Evolutionary conservation across 2,888 invertebrate genomes (phyloP), one percentile per base, ranked within the genome.

Genomic region (Watsonalla binaria): DNA sequence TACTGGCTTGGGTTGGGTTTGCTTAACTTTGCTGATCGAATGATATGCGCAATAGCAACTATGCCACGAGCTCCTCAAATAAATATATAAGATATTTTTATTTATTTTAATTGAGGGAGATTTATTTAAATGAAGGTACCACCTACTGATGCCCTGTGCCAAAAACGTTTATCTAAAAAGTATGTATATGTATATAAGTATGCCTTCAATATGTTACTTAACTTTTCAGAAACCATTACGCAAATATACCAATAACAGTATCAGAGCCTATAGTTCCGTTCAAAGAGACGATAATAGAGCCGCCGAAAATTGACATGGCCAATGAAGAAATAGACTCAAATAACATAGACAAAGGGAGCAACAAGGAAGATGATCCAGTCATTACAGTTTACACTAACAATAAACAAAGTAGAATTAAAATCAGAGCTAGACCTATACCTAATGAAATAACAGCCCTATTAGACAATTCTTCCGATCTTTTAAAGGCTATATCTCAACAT

Each of bases 241-340:
- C 96, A 0, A 95, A 95, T 79, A 93, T 97, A 57, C 95, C 96
- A 51, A 91, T 99, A n/a, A 94, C 94, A 60, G 97, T 97, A 0
- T 99, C 99, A 0, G 94, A 96, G 72, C 99, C 99, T 0, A 99
- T 99, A 68, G 99, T 99, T 0, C 96, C 99, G 6, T 97, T 99
- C 74, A 92, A 97, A 64, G 99, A 99, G 86, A 99, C 99, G 0
- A 93, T 99, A 52, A 93, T 98, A 0, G 93, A 93, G 13, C 94
- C 94, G 14, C 96, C 96, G 0, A 95, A 93, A 72, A 84, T 95
- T 5, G 97, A 96, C 77, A 96, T 95, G 95, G 95, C 96, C 0
- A 96, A 96, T 76, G 97, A 97, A 91, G 93, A 93, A 49, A 96
- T 97, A 53, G 93, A 94, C 45, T 92, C 92, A 8, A 93, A 93